Percentiles rank a stretch among this genome's conserved stretches.
phyloP scores from a whole-genome alignment of 1,140 invertebrate species.

The Lepidostoma basale region DNA sequence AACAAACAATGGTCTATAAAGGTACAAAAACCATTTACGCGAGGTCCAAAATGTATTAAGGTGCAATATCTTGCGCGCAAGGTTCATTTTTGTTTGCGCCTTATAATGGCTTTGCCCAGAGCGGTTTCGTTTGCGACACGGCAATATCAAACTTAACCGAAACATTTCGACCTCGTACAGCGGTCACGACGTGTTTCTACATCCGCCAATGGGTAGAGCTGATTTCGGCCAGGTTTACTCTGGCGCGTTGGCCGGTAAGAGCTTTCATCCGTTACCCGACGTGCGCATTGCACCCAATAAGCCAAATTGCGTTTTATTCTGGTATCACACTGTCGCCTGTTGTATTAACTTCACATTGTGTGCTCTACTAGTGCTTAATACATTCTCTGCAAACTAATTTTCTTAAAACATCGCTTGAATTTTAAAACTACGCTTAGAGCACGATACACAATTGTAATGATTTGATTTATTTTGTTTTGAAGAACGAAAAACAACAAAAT shows the following conservation, averaged over 20 bases:
- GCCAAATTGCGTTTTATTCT: constrained; percentile 44
- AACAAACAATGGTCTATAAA: too few relatives aligned
- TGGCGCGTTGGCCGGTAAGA: constrained; percentile 10
- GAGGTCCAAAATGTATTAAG: neutral
- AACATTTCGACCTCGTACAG: too few relatives aligned
- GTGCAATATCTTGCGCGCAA: constrained; percentile 14
- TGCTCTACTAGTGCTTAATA: constrained; percentile 30
- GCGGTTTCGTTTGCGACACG: neutral
- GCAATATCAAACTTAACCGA: too few relatives aligned
- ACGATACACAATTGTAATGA: too few relatives aligned
- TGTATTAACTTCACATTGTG: constrained; percentile 39
- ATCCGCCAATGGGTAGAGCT: too few relatives aligned
- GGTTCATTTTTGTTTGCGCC: constrained; percentile 24
- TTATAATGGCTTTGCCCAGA: neutral
- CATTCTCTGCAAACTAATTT: too few relatives aligned
- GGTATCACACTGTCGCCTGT: constrained; percentile 34
- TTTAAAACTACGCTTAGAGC: too few relatives aligned
- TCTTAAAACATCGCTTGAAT: too few relatives aligned
- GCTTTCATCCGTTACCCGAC: too few relatives aligned
- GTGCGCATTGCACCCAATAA: constrained; percentile 41
- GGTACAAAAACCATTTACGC: neutral
- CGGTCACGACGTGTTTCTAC: too few relatives aligned
- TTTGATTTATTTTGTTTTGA: too few relatives aligned
- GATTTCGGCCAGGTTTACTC: constrained; percentile 15
- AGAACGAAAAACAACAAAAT: too few relatives aligned